phyloP scores from a whole-genome alignment of 2,113 vertebrate species.

The Antechinus stuartii region DNA sequence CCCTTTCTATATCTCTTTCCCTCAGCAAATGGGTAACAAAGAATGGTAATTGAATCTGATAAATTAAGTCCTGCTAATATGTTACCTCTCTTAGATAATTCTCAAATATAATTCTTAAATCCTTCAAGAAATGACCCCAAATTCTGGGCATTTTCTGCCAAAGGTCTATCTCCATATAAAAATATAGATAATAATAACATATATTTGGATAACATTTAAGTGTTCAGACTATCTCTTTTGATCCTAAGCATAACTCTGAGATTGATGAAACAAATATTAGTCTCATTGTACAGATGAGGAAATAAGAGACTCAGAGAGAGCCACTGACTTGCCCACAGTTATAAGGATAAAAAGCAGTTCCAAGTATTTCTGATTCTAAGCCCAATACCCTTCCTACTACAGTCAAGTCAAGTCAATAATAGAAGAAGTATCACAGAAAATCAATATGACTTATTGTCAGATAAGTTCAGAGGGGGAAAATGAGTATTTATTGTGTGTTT shows the following conservation, averaged over 20 bases:
- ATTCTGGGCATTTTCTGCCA: background rate
- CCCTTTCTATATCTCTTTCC: background rate
- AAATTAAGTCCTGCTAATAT: background rate
- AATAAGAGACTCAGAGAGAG: constrained; percentile 39
- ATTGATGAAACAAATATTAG: background rate
- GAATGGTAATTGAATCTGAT: background rate
- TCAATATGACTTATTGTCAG: background rate
- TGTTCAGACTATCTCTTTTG: constrained; percentile 6
- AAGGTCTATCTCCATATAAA: background rate
- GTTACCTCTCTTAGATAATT: background rate
- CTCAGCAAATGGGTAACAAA: background rate
- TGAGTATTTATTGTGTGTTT: background rate
- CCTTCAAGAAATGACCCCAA: background rate
- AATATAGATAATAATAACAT: background rate
- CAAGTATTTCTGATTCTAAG: background rate
- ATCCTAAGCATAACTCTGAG: background rate
- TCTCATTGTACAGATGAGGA: background rate
- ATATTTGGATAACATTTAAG: background rate
- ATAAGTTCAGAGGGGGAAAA: background rate
- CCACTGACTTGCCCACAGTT: background rate
- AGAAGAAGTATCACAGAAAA: background rate
- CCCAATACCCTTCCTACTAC: background rate
- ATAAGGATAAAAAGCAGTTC: background rate
- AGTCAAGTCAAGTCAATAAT: background rate
- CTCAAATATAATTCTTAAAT: no score